phyloP scores from a whole-genome alignment of 2,888 invertebrate species.

The Caenorhabditis uteleia region DNA sequence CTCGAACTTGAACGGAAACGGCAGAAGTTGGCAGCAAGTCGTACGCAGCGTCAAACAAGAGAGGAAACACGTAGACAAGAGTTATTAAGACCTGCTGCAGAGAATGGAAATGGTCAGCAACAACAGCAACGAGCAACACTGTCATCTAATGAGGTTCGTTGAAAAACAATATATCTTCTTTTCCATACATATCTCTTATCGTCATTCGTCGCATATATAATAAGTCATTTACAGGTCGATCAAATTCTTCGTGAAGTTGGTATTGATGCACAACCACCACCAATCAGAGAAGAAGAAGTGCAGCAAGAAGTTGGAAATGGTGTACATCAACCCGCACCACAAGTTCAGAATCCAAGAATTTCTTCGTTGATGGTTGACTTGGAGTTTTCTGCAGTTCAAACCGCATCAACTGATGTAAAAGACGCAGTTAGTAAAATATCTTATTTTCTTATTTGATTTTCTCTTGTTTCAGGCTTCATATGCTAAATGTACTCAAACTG shows the following conservation, averaged over 20 bases:
- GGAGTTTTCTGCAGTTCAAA: constrained; percentile 33
- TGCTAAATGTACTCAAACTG: constrained; percentile 68
- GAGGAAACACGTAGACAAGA: constrained; percentile 32
- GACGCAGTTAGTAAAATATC: constrained; percentile 31
- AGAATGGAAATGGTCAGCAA: constrained; percentile 16
- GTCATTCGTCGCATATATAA: background rate
- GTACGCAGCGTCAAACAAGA: constrained; percentile 25
- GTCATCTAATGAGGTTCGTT: constrained; percentile 19
- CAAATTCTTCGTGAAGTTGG: constrained; percentile 48
- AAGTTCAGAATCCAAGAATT: constrained; percentile 15
- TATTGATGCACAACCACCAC: constrained; percentile 26
- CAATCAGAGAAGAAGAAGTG: constrained; percentile 13
- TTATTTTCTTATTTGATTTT: background rate
- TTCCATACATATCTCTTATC: background rate
- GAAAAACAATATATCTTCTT: background rate
- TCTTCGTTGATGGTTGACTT: constrained; percentile 17
- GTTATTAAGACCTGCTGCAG: constrained; percentile 16
- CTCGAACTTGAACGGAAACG: constrained; percentile 57
- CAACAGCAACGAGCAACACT: constrained; percentile 9
- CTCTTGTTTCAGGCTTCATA: constrained; percentile 57
- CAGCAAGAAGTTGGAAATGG: constrained; percentile 16
- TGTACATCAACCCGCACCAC: background rate
- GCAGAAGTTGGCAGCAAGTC: constrained; percentile 51
- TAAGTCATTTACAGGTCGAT: constrained; percentile 15
- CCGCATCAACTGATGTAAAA: constrained; percentile 25